Conservation (phyloP, 2,888 invertebrate genomes). For the Drosophila prolongata region DNA sequence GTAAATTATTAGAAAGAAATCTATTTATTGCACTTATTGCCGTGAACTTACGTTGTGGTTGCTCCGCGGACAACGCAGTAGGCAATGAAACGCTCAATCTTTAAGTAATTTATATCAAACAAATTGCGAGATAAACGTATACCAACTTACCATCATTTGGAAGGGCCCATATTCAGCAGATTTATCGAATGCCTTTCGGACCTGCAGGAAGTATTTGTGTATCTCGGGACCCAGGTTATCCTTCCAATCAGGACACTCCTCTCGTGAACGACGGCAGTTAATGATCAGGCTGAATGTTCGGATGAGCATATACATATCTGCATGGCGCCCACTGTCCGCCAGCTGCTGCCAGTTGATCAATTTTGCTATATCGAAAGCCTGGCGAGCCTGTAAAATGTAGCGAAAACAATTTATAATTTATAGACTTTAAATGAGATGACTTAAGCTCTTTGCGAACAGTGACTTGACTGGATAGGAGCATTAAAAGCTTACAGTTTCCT, state of each 20-base stretch:
- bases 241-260: conserved; percentile 31
- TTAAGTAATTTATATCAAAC: not conserved
- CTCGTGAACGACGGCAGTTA: conserved; percentile 39
- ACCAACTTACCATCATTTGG: conserved; percentile 54
- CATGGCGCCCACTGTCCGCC: not conserved
- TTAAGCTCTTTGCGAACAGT: too few species aligned
- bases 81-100: conserved; percentile 62
- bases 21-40: too few species aligned
- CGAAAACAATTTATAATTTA: not conserved
- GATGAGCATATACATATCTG: conserved; percentile 51
- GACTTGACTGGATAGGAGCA: too few species aligned
- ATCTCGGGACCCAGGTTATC: conserved; percentile 26
- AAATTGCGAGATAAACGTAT: accelerated
- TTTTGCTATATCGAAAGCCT: conserved; percentile 47
- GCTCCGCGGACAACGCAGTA: conserved; percentile 55
- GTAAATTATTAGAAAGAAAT: not conserved
- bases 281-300: conserved; percentile 52
- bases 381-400: conserved; percentile 29
- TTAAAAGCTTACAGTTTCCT: conserved; percentile 12
- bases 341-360: conserved; percentile 53
- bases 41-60: conserved; percentile 9
- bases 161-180: conserved; percentile 14
- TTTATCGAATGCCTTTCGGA: conserved; percentile 29
- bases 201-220: conserved; percentile 41
- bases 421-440: too few species aligned